These are phyloP conservation scores for Lophotriccus pileatus DNA, from an alignment of 2,797 vertebrate species.

Conservation along the genomic window DNA sequence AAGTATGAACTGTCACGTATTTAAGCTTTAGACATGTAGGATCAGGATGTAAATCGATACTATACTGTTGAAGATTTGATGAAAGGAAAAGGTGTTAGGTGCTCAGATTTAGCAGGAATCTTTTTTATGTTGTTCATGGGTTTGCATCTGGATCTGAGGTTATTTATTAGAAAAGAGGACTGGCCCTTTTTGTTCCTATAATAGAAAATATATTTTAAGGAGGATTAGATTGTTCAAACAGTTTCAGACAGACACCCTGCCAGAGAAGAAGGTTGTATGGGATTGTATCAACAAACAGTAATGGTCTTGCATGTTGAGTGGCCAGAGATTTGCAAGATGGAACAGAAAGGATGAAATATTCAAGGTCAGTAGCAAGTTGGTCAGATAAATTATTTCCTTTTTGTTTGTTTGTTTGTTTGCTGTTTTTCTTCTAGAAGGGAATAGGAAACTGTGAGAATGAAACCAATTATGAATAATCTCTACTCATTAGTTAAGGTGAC, in stretches of 20 bases:
- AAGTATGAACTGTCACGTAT: not conserved
- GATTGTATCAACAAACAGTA: not conserved
- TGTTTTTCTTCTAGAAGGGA: not conserved
- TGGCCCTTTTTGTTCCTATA: not conserved
- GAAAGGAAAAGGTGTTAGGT: not conserved
- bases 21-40: not conserved
- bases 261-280: not conserved
- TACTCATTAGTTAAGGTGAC: not conserved
- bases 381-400: not conserved
- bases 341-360: not conserved
- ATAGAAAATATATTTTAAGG: not conserved
- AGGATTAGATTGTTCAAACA: not conserved
- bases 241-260: not conserved
- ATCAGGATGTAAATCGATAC: constrained; percentile 21
- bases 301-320: not conserved
- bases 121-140: not conserved
- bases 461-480: not conserved
- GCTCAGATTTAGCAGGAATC: not conserved
- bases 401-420: too few species aligned
- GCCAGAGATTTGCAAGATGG: not conserved
- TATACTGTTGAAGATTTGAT: not conserved
- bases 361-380: not conserved
- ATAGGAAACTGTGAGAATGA: not conserved
- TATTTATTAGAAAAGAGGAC: not conserved
- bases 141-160: not conserved